Conservation (phyloP, 2,113 vertebrate genomes). For the Phodopus roborovskii region DNA sequence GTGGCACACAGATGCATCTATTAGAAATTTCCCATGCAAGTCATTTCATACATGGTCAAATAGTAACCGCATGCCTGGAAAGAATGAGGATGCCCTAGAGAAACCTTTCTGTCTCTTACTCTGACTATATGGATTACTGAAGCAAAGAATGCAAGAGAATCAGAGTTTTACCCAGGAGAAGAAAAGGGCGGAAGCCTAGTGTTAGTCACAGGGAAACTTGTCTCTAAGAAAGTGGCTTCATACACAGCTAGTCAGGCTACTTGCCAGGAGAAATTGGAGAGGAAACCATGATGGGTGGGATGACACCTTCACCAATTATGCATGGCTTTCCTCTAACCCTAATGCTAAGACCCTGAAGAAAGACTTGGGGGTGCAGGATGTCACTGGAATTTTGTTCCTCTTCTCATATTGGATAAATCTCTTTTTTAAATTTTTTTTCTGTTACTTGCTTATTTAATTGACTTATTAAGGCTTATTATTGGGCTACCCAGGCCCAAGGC, state of each 20-base stretch:
- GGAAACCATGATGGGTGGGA: not conserved
- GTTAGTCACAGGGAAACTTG: not conserved
- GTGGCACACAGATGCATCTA: not conserved
- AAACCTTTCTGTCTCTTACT: not conserved
- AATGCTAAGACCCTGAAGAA: not conserved
- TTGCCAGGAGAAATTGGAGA: not conserved
- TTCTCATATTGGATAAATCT: not conserved
- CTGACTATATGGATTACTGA: not conserved
- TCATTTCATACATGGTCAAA: not conserved
- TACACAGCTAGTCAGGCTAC: not conserved
- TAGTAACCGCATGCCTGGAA: not conserved
- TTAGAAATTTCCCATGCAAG: not conserved
- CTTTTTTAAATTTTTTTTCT: not conserved
- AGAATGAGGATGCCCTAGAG: not conserved
- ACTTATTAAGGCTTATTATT: not conserved
- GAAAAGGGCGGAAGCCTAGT: not conserved
- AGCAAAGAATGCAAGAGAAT: not conserved
- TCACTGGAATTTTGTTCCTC: not conserved
- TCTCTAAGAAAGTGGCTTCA: not conserved
- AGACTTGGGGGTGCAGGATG: not conserved
- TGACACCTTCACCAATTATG: not conserved
- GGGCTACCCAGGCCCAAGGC: not conserved
- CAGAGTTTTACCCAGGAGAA: not conserved
- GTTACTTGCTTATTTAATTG: not conserved
- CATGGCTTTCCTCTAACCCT: not conserved